Evolutionary conservation across 2,797 vertebrate genomes (phyloP).

Genomic region (Borostomias antarcticus): DNA sequence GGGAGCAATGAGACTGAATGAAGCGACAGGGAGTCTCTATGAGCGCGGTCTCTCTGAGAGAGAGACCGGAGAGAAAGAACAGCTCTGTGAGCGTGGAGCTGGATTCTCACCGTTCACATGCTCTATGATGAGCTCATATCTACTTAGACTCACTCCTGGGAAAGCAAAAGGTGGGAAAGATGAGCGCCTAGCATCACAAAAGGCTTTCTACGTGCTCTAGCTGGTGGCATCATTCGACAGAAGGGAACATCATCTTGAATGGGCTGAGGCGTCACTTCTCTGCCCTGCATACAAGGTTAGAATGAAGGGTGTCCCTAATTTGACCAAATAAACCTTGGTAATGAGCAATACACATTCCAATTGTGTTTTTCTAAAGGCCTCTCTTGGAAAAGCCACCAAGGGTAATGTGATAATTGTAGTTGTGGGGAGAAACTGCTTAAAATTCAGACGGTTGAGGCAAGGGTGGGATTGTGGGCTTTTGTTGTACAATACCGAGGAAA

Average conservation of each 20-base stretch:
- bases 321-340: constrained; percentile 26
- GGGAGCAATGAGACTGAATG: no score
- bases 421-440: constrained; percentile 26
- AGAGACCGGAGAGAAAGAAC: no score
- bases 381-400: constrained; percentile 24
- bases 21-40: no score
- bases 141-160: background rate
- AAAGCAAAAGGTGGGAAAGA: background rate
- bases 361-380: constrained; percentile 22
- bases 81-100: no score
- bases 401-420: constrained; percentile 43
- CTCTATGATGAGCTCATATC: no score
- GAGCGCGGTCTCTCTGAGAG: no score
- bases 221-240: background rate
- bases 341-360: constrained; percentile 37
- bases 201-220: background rate
- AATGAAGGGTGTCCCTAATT: constrained; percentile 26
- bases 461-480: constrained; percentile 16
- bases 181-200: background rate
- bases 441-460: constrained; percentile 30
- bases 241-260: background rate
- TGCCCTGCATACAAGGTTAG: constrained; percentile 10
- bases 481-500: constrained; percentile 24
- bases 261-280: background rate
- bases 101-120: no score